Base-by-base conservation (phyloP, 2,888 invertebrate species). In the Thera britannica region DNA sequence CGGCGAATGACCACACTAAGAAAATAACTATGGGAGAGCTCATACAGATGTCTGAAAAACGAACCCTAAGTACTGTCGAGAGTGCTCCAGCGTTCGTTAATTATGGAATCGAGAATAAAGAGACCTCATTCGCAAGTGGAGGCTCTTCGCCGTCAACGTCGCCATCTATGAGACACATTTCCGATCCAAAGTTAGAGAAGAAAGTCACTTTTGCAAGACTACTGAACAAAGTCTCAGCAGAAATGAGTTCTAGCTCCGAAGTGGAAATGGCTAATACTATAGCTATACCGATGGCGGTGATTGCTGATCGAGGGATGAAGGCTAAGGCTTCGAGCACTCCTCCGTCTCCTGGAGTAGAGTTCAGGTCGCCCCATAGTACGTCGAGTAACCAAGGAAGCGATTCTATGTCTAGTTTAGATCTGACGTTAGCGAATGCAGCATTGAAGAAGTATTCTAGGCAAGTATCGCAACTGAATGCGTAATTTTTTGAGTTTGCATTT, bases 321-420 rank as follows among this genome's bases (percentile, higher is more conserved):
- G 83, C 88, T 0, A 94, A 92, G 74, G 90, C 94, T 0, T 90
- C 93, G 1, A 93, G 94, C 67, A 93, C 92, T 23, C 96, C 96
- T 4, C 96, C 96, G 3, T 96, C 96, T 23, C 96, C 96, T 3
- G 95, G 95, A 68, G 95, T 95, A 11, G 95, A 95, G 79, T 84
- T 94, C 12, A 92, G 96, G 73, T 93, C 93, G 7, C 93, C 93
- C n/a, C 95, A 96, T 79, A 96, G 96, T 83, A 96, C 96, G 3
- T 96, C 96, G 52, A 96, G 96, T 83, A 96, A 96, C 87, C 96
- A 96, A 90, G 96, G 96, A 76, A 96, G 96, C 79, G 97, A 96
- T 82, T 96, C 97, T 54, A 94, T 96, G 92, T 96, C 96, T 34
- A 96, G 96, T 85, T 95, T 96, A 49, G 96, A 96, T 82, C 89